phyloP scores from a whole-genome alignment of 2,113 vertebrate species.

The Falco punctatus region DNA sequence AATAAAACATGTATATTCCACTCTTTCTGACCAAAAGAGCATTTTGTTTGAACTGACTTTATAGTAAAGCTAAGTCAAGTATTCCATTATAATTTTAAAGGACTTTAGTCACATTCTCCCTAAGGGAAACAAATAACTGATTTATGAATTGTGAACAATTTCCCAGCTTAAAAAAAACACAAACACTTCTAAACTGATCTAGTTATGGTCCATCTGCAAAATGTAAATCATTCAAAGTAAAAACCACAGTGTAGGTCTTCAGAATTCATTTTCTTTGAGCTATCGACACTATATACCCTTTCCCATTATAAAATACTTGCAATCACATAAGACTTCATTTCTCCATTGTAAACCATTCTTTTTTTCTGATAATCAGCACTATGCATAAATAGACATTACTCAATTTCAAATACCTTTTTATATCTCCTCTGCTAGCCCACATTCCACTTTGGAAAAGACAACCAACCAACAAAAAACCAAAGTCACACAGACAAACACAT shows the following conservation, averaged over 20 bases:
- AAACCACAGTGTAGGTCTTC: not conserved
- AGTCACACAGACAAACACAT: conserved; percentile 7
- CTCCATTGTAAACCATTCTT: not conserved
- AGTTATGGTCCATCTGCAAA: not conserved
- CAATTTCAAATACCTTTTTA: not conserved
- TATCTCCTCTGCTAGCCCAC: not conserved
- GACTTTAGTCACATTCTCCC: not conserved
- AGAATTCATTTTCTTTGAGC: not conserved
- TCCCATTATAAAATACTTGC: not conserved
- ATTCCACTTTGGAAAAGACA: not conserved
- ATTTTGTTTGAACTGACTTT: not conserved
- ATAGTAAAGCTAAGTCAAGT: not conserved
- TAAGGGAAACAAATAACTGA: not conserved
- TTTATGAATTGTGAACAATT: not conserved
- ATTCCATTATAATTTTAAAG: not conserved
- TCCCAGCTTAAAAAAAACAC: not conserved
- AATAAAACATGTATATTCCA: not conserved
- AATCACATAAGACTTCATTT: not conserved
- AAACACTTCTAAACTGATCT: not conserved
- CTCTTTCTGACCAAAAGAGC: not conserved
- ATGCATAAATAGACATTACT: not conserved
- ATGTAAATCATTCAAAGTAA: not conserved
- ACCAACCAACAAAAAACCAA: not conserved
- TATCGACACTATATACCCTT: not conserved
- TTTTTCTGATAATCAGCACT: not conserved